Percentiles rank a stretch among this genome's conserved stretches.
These are phyloP conservation scores for Archips crataeganus DNA, from an alignment of 2,888 invertebrate genomes.

Conservation along the genomic window DNA sequence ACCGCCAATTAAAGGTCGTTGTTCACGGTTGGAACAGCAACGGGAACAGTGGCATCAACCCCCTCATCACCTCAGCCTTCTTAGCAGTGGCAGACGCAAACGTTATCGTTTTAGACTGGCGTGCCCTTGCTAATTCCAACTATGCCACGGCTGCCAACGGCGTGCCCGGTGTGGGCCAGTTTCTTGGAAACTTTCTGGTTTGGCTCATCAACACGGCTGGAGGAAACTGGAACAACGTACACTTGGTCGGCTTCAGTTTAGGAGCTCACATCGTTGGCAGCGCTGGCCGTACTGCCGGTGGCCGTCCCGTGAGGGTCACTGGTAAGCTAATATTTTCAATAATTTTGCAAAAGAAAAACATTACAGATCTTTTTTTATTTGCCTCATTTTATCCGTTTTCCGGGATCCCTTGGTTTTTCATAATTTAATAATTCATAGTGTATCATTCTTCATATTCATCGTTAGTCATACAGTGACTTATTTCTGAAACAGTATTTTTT, in stretches of 20 bases:
- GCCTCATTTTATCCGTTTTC: too few species aligned
- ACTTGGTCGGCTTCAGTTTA: constrained; percentile 66
- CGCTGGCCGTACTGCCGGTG: constrained; percentile 56
- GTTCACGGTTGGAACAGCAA: constrained; percentile 63
- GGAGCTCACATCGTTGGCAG: constrained; percentile 68
- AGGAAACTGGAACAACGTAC: constrained; percentile 59
- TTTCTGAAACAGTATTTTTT: too few species aligned
- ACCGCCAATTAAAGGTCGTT: constrained; percentile 55
- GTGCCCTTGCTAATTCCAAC: constrained; percentile 47
- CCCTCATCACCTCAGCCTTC: constrained; percentile 56
- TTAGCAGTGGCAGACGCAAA: constrained; percentile 56
- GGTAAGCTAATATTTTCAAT: constrained; percentile 5
- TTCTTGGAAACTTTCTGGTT: constrained; percentile 55
- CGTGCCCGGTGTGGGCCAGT: constrained; percentile 49
- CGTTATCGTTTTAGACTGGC: constrained; percentile 65
- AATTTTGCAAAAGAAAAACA: too few species aligned
- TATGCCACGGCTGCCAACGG: constrained; percentile 44
- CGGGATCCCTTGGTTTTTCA: too few species aligned
- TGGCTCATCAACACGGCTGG: constrained; percentile 60
- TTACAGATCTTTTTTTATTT: too few species aligned
- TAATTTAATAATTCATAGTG: too few species aligned
- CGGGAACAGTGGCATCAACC: constrained; percentile 52
- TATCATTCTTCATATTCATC: too few species aligned
- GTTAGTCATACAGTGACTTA: too few species aligned
- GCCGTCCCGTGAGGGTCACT: constrained; percentile 50